Evolutionary conservation across 2,113 vertebrate species (phyloP), one percentile per base, ranked within the genome.

Genomic region (Trichomycterus rosablanca): DNA sequence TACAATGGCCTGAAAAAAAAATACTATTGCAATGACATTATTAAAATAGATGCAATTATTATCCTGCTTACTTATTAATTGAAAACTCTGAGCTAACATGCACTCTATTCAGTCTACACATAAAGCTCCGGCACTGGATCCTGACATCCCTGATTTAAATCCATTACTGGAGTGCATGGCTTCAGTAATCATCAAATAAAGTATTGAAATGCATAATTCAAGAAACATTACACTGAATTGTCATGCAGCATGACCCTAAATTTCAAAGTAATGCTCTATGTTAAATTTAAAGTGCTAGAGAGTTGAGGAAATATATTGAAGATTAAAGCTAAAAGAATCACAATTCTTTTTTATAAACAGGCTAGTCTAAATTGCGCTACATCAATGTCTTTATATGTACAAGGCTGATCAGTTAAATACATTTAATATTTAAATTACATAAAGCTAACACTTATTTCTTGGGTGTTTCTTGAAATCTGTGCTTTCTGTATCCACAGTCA

Each of bases 181-280:
- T 67, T 68, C 45, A 14, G 35, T 15, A 46, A 35, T 52, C 18
- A 18, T 8, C 35, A 34, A 22, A 16, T 28, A 23, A 45, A 43
- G 2, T 7, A 3, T 46, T 37, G 23, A 59, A 63, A 65, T 45
- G 56, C 55, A 75, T n/a, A n/a, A n/a, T n/a, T n/a, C n/a, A n/a
- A n/a, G n/a, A n/a, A n/a, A n/a, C n/a, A n/a, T n/a, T n/a, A n/a
- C n/a, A n/a, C n/a, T n/a, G n/a, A n/a, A n/a, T n/a, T n/a, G n/a
- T n/a, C n/a, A n/a, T 75, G 74, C 67, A 68, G 50, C 42, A 28
- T 39, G 45, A 43, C 43, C 64, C 68, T 65, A 34, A 65, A 66
- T 30, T 48, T 59, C 48, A 63, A 67, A 39, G 51, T 22, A 60
- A 39, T 42, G 55, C 18, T 59, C 34, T 16, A 52, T 35, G 10